These are phyloP conservation scores for Catostylus mosaicus DNA, from an alignment of 30 jellyfish, hydroid and myxozoan genomes.

Conservation along the genomic window DNA sequence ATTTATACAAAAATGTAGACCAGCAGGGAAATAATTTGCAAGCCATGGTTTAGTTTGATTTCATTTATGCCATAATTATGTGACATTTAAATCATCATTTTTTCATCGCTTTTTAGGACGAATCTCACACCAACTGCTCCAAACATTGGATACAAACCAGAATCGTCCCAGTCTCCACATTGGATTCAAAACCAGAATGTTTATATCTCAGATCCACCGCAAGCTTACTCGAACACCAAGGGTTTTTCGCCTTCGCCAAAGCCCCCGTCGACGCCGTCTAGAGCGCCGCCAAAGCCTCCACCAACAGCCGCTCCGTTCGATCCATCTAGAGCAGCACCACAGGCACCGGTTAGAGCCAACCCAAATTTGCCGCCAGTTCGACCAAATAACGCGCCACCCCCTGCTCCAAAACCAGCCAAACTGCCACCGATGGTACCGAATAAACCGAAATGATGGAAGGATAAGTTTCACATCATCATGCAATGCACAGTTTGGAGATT, in stretches of 20 bases:
- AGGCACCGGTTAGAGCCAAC: constrained; percentile 4
- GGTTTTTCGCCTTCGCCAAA: constrained; percentile 14
- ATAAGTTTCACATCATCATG: too few species aligned
- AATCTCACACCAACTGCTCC: not conserved
- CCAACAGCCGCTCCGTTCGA: constrained; percentile 1
- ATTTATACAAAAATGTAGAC: too few species aligned
- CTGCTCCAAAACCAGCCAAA: constrained; percentile 36
- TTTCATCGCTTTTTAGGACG: not conserved
- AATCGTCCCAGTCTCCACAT: constrained; percentile 2
- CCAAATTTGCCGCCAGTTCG: constrained; percentile 57
- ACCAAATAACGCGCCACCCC: constrained; percentile 23
- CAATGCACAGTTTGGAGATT: too few species aligned
- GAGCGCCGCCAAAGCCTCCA: constrained; percentile 28
- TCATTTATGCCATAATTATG: too few species aligned
- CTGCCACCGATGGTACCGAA: constrained; percentile 53
- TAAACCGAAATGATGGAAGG: constrained; percentile 49
- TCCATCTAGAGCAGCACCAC: constrained; percentile 7
- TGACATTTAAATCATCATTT: not conserved
- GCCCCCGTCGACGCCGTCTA: not conserved
- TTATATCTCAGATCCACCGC: too few species aligned
- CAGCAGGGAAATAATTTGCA: too few species aligned
- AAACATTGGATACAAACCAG: not conserved
- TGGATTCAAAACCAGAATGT: not conserved
- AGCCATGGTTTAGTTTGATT: too few species aligned
- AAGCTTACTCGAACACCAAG: not conserved